Evolutionary conservation across 2,797 vertebrate genomes (phyloP), one percentile per base, ranked within the genome.

Genomic region (Steatocranus sp.): DNA sequence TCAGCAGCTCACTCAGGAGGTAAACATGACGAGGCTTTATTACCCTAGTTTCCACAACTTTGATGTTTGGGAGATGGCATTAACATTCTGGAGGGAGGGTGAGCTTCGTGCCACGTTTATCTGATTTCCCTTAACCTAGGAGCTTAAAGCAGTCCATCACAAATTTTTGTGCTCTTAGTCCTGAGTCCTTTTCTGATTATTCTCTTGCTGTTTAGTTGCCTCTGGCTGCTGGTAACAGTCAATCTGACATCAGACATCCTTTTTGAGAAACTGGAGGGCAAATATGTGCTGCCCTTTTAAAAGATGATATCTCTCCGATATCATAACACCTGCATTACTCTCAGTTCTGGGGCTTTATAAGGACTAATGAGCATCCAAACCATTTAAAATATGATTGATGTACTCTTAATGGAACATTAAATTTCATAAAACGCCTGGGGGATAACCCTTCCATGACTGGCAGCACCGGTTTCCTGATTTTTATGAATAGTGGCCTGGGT

Each of bases 11-110:
- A 56, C 86, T 87, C 82, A 84, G 86, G 90, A 92, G 85, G 88
- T 87, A 92, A 92, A 94, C 89, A 92, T 91, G 88, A 93, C 66
- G 75, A 53, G 34, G 86, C 86, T 89, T 87, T 91, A 87, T 88
- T 89, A 90, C 80, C 93, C 93, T 54, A 90, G 76, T 91, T 94
- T 92, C 83, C 79, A 50, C 25, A 76, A 89, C 95, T 95, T 95
- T 95, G 93, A 96, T 94, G 92, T 94, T 86, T 53, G 43, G 74
- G 83, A 87, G 82, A 83, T 80, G 86, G 76, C 80, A 91, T 95
- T 95, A 89, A 76, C 86, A 94, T 93, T 91, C 81, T 56, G 41
- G 66, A 49, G 81, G 78, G 81, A 78, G 63, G 49, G n/a, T 3
- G 2, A 15, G 63, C 38, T 75, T 27, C 6, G 14, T 41, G 73